Evolutionary conservation across 1,140 invertebrate species (phyloP).

Genomic region (Cydia pomonella): DNA sequence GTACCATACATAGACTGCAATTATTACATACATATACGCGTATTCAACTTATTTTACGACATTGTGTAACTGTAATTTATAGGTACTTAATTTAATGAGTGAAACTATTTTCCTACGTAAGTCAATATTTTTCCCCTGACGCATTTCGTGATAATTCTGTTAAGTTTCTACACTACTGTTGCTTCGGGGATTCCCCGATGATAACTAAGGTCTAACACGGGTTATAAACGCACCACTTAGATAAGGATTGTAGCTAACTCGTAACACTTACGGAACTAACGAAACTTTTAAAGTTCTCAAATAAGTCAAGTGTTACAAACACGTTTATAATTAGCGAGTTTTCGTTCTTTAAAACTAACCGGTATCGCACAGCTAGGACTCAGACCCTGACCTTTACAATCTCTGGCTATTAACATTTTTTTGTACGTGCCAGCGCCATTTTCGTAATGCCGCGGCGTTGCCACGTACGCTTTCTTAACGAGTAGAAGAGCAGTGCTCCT

Average conservation of each 20-base stretch:
- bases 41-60: neutral
- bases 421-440: slow-evolving; percentile 1
- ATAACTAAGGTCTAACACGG: neutral
- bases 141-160: neutral
- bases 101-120: neutral
- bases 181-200: slow-evolving; percentile 11
- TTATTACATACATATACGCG: slow-evolving; percentile 2
- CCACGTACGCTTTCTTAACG: slow-evolving; percentile 39
- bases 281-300: neutral
- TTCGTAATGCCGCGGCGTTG: slow-evolving; percentile 21
- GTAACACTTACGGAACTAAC: neutral
- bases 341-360: slow-evolving; percentile 7
- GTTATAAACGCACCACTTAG: neutral
- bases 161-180: neutral
- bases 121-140: slow-evolving; percentile 9
- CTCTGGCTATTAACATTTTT: slow-evolving; percentile 31
- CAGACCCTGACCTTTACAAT: slow-evolving; percentile 29
- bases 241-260: neutral
- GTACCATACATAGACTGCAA: slow-evolving; percentile 12
- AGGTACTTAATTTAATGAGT: neutral
- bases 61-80: neutral
- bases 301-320: neutral
- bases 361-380: slow-evolving; percentile 27
- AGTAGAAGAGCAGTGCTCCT: slow-evolving; percentile 36
- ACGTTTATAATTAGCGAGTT: slow-evolving; percentile 19